Conservation (phyloP, 2,888 invertebrate species). For the Eilema sororculum region DNA sequence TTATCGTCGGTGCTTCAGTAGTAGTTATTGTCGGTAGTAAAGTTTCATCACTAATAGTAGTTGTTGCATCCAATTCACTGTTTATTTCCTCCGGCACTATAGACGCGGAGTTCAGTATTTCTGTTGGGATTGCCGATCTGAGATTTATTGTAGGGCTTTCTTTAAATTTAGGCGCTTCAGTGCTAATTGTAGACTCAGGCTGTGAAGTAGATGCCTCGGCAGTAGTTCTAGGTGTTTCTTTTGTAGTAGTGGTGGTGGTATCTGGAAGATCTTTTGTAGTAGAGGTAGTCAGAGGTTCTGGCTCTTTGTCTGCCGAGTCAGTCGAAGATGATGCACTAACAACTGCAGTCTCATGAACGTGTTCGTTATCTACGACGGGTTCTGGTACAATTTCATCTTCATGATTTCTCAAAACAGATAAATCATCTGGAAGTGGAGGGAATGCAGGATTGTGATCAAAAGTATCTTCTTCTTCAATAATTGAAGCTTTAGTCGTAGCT, state of each 20-base stretch:
- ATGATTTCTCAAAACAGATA: slow-evolving; percentile 75
- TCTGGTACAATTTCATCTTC: slow-evolving; percentile 78
- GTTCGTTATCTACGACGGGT: slow-evolving; percentile 64
- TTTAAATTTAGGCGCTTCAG: slow-evolving; percentile 54
- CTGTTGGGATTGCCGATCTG: slow-evolving; percentile 76
- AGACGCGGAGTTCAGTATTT: slow-evolving; percentile 69
- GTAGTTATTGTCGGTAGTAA: slow-evolving; percentile 34
- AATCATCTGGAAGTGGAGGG: slow-evolving; percentile 80
- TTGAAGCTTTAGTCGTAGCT: slow-evolving; percentile 67
- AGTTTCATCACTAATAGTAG: slow-evolving; percentile 17
- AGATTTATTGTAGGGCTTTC: slow-evolving; percentile 74
- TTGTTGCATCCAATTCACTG: slow-evolving; percentile 60
- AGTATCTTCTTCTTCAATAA: slow-evolving; percentile 77
- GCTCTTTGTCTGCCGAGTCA: slow-evolving; percentile 52
- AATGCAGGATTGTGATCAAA: slow-evolving; percentile 82
- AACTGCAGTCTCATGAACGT: slow-evolving; percentile 59
- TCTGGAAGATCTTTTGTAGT: slow-evolving; percentile 57
- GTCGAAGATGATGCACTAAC: slow-evolving; percentile 57
- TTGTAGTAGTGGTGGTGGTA: slow-evolving; percentile 52
- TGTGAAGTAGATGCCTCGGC: slow-evolving; percentile 50
- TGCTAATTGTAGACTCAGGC: slow-evolving; percentile 45
- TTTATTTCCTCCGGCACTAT: slow-evolving; percentile 64
- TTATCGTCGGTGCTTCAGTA: slow-evolving; percentile 31
- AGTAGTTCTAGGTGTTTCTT: slow-evolving; percentile 54
- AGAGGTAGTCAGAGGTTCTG: slow-evolving; percentile 50